Conservation (phyloP, 2,113 vertebrate species). For the Leucosticte australis region DNA sequence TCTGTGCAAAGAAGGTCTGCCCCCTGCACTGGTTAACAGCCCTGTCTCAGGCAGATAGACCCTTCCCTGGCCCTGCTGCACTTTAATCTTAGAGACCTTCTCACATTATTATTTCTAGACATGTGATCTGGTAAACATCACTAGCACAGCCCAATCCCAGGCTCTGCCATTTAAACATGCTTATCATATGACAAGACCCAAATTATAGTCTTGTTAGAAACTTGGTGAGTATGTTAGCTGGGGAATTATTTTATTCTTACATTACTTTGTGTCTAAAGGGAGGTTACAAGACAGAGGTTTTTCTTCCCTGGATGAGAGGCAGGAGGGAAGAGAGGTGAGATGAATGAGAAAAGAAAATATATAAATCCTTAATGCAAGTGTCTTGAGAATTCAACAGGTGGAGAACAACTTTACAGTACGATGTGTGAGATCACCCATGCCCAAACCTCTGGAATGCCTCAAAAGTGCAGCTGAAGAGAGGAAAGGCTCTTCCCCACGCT, state of each 20-base stretch:
- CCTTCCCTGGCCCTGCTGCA: background rate
- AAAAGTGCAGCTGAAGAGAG: background rate
- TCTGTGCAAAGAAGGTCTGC: background rate
- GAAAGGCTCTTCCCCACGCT: background rate
- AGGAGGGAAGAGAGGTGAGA: background rate
- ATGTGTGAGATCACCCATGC: background rate
- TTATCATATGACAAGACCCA: background rate
- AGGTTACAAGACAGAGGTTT: background rate
- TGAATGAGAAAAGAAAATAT: background rate
- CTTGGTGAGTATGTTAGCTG: background rate
- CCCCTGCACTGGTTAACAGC: background rate
- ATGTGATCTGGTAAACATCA: background rate
- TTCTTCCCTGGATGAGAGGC: background rate
- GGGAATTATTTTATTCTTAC: background rate
- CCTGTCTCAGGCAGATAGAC: background rate
- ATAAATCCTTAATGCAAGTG: background rate
- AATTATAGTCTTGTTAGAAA: background rate
- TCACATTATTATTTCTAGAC: background rate
- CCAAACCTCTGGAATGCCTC: background rate
- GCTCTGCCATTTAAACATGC: background rate
- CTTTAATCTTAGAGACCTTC: background rate
- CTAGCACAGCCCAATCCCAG: background rate
- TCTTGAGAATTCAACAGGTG: background rate
- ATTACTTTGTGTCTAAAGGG: background rate
- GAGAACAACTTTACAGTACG: background rate